These are phyloP conservation scores for Echinometra lucunter DNA, from an alignment of 53 echinoderm and acorn worm genomes.

Conservation along the genomic window DNA sequence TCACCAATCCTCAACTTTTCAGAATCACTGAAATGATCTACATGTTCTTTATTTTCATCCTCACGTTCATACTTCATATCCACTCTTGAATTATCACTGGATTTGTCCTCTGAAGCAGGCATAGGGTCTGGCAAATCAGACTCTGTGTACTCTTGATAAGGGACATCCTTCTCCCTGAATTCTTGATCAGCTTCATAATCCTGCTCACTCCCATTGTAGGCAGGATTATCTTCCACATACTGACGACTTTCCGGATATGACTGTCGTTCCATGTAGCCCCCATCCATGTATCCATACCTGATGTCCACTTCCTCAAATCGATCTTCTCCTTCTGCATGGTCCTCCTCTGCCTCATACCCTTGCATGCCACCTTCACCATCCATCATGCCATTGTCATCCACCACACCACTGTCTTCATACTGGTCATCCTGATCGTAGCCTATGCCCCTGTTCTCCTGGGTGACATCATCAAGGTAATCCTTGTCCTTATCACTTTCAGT, in stretches of 20 bases:
- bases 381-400: slow-evolving; percentile 64
- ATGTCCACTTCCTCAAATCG: slow-evolving; percentile 81
- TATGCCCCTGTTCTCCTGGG: slow-evolving; percentile 56
- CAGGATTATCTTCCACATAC: slow-evolving; percentile 74
- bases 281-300: slow-evolving; percentile 59
- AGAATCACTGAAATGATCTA: slow-evolving; percentile 49
- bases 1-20: slow-evolving; percentile 38
- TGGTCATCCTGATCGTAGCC: slow-evolving; percentile 67
- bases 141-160: slow-evolving; percentile 58
- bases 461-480: slow-evolving; percentile 78
- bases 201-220: slow-evolving; percentile 68
- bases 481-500: slow-evolving; percentile 82
- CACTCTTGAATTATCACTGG: neutral
- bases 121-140: slow-evolving; percentile 52
- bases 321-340: slow-evolving; percentile 77
- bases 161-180: slow-evolving; percentile 10
- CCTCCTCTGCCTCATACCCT: slow-evolving; percentile 77
- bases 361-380: slow-evolving; percentile 61
- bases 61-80: slow-evolving; percentile 62
- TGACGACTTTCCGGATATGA: slow-evolving; percentile 75
- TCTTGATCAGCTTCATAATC: slow-evolving; percentile 72
- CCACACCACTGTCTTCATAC: slow-evolving; percentile 78
- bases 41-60: slow-evolving; percentile 60
- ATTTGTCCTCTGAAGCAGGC: neutral
- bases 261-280: slow-evolving; percentile 67